These are phyloP conservation scores for Cremastinae sp. DNA, from an alignment of 2,888 invertebrate genomes.

Conservation along the genomic window DNA sequence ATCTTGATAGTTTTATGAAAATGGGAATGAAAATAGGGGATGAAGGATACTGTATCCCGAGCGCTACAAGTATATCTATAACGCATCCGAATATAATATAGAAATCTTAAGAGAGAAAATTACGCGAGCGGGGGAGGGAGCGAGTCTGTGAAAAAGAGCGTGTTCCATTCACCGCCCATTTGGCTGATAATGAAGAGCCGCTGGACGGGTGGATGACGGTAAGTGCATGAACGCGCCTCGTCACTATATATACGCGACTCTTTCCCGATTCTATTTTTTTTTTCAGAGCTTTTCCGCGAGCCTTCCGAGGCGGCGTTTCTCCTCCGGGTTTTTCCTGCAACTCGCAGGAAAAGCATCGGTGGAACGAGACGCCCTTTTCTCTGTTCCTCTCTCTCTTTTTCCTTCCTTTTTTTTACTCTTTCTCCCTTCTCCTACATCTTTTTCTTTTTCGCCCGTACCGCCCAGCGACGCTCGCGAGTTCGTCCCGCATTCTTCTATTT, in stretches of 20 bases:
- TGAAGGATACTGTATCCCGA: slow-evolving; percentile 25
- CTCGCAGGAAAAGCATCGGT: slow-evolving; percentile 53
- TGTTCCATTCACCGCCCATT: slow-evolving; percentile 60
- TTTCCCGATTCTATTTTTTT: slow-evolving; percentile 6
- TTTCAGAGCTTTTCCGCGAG: slow-evolving; percentile 35
- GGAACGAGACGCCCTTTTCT: slow-evolving; percentile 34
- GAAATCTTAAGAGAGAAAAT: slow-evolving; percentile 2
- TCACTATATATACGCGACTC: background rate
- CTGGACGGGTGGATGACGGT: slow-evolving; percentile 63
- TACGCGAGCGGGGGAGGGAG: slow-evolving; percentile 17
- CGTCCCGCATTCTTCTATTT: slow-evolving; percentile 79
- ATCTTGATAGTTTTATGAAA: slow-evolving; percentile 42
- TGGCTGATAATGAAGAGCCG: slow-evolving; percentile 66
- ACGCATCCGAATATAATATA: slow-evolving; percentile 28
- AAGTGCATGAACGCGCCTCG: slow-evolving; percentile 62
- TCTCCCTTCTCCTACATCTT: slow-evolving; percentile 37
- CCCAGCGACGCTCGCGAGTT: slow-evolving; percentile 51
- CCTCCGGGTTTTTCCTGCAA: slow-evolving; percentile 59
- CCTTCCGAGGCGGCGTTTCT: slow-evolving; percentile 54
- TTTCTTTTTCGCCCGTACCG: slow-evolving; percentile 36
- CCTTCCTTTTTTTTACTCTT: slow-evolving; percentile 32
- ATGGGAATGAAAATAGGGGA: slow-evolving; percentile 51
- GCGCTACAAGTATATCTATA: too few species aligned
- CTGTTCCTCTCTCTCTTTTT: slow-evolving; percentile 23
- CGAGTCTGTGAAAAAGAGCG: slow-evolving; percentile 31